Conservation (phyloP, 2,113 vertebrate species). For the Myocastor coypus region DNA sequence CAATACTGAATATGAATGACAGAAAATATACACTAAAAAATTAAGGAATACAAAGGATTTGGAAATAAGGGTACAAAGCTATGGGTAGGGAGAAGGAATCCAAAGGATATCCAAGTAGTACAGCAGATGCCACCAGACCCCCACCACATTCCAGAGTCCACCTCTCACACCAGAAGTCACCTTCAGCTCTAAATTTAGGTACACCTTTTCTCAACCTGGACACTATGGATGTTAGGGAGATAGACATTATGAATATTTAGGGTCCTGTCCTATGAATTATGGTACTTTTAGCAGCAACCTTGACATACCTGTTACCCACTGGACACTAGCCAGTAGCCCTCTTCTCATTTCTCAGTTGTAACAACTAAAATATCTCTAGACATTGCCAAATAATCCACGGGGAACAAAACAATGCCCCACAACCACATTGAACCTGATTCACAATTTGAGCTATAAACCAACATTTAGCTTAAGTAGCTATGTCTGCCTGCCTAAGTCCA, state of each 20-base stretch:
- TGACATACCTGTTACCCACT: background rate
- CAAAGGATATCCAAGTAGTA: background rate
- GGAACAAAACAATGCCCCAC: background rate
- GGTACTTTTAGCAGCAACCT: background rate
- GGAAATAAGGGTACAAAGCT: background rate
- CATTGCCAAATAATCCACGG: background rate
- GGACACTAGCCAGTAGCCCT: background rate
- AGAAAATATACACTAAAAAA: background rate
- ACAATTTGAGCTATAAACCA: background rate
- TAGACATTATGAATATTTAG: background rate
- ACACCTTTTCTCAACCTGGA: background rate
- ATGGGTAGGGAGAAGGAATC: background rate
- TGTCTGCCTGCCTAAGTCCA: background rate
- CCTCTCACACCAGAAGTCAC: background rate
- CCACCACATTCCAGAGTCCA: background rate
- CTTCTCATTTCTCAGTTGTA: background rate
- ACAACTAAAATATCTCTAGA: slow-evolving; percentile 1
- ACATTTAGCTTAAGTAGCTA: background rate
- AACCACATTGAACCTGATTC: background rate
- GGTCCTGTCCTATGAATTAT: background rate
- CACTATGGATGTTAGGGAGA: background rate
- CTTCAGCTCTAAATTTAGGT: background rate
- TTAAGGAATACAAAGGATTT: background rate
- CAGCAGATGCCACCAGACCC: too few species aligned
- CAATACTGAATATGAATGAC: background rate